Evolutionary conservation across 2,797 vertebrate genomes (phyloP), one percentile per base, ranked within the genome.

Genomic region (Muraenolepis orangiensis): DNA sequence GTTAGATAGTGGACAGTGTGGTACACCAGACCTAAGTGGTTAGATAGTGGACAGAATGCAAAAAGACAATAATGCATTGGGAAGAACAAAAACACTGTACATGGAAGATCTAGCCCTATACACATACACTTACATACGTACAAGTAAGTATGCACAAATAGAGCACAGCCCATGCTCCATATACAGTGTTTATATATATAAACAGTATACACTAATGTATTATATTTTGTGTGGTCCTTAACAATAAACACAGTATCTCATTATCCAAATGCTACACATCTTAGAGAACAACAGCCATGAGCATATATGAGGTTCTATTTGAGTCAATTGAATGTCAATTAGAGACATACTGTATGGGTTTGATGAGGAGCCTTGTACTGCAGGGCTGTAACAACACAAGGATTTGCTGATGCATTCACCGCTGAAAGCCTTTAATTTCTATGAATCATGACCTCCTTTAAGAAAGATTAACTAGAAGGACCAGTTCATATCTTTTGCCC

Each of bases 41-140:
- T 57, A 23, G 5, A 6, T 20, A 57, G 20, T 57, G 46, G 46
- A 57, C 46, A 8, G 46, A 57, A 57, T n/a, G 46, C n/a, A 20
- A 16, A 51, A 18, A n/a, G 16, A n/a, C 46, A 57, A 57, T 12
- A 61, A 5, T 23, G 1, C 4, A 61, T 23, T 23, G n/a, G 51
- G n/a, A 20, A 61, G n/a, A 20, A 61, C n/a, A 61, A 51, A n/a
- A 66, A 26, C 64, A 26, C 23, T 66, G 14, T 28, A 66, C 5
- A 66, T 66, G 14, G 28, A 66, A 2, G 28, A 28, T 16, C 23
- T 11, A 46, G 28, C 68, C 73, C 66, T 57, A 76, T 36, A 40
- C 29, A 67, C 34, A 67, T 38, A 31, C 70, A 28, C 36, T 28
- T 40, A 66, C 38, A n/a, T 12, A 76, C 70, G 32, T n/a, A n/a